These are phyloP conservation scores for Lipophrys pholis DNA, from an alignment of 2,113 vertebrate species.

Conservation along the genomic window DNA sequence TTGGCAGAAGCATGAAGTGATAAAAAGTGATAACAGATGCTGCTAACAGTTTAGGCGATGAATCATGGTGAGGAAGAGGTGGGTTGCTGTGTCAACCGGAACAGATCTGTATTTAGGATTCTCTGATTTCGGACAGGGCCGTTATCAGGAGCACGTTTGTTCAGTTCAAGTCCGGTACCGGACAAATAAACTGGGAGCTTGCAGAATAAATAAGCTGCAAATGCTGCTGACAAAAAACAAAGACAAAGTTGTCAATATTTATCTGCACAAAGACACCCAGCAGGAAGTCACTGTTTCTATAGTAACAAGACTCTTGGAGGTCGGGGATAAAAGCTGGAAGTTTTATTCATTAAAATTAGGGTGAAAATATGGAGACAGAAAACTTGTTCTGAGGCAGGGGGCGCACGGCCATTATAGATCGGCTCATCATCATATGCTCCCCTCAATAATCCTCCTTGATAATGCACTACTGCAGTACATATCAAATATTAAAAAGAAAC, in stretches of 20 bases:
- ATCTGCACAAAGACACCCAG: constrained; percentile 4
- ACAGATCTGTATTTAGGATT: constrained; percentile 28
- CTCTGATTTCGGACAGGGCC: constrained; percentile 8
- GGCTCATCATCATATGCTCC: background rate
- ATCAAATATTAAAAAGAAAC: background rate
- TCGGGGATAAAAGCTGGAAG: background rate
- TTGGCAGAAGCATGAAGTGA: background rate
- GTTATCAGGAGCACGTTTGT: constrained; percentile 16
- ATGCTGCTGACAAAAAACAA: constrained; percentile 5
- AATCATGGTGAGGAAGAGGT: constrained; percentile 1
- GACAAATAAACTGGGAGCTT: background rate
- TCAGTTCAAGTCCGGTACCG: background rate
- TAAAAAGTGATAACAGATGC: constrained; percentile 17
- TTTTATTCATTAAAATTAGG: constrained; percentile 6
- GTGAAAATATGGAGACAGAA: constrained; percentile 12
- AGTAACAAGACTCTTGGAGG: constrained; percentile 5
- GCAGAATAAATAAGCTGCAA: background rate
- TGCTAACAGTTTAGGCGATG: background rate
- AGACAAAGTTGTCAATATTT: constrained; percentile 9
- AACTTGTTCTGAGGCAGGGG: background rate
- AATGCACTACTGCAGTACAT: background rate
- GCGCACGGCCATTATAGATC: too few relatives aligned
- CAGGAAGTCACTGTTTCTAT: constrained; percentile 34
- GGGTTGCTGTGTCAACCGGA: constrained; percentile 15
- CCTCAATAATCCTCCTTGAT: background rate